Percentiles rank a stretch among this genome's conserved stretches.
Evolutionary conservation across 2,797 vertebrate genomes (phyloP).

Genomic region (Varecia variegata): DNA sequence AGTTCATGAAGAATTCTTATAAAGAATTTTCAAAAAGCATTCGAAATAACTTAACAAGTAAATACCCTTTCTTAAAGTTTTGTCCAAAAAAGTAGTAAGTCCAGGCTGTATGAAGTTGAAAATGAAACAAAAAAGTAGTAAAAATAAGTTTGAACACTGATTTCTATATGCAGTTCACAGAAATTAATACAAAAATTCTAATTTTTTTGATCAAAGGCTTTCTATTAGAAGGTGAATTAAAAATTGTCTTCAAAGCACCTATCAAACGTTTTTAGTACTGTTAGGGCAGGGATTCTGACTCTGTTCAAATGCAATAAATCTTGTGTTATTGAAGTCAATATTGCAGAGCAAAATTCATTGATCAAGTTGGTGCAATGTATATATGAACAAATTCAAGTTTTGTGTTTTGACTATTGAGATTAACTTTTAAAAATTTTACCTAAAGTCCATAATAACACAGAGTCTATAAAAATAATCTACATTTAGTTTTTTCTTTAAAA

Average conservation of each 20-base stretch:
- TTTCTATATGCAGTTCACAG: conserved; percentile 16
- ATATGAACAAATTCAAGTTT: not conserved
- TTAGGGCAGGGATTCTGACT: not conserved
- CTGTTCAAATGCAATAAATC: not conserved
- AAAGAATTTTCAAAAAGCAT: not conserved
- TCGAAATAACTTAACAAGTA: not conserved
- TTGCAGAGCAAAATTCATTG: not conserved
- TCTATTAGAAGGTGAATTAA: conserved; percentile 29
- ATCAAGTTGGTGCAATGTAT: not conserved
- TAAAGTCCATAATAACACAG: not conserved
- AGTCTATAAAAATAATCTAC: not conserved
- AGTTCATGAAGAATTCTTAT: not conserved
- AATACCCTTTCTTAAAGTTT: not conserved
- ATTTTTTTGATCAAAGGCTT: not conserved
- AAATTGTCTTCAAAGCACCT: not conserved
- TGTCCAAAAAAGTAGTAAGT: not conserved
- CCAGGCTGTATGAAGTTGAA: not conserved
- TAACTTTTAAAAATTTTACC: not conserved
- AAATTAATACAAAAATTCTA: not conserved
- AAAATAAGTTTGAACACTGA: not conserved
- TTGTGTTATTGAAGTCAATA: not conserved
- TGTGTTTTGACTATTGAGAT: not conserved
- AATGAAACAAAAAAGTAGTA: not conserved
- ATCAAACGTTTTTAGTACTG: not conserved
- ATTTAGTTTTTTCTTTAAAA: conserved; percentile 37